Evolutionary conservation across 2,888 invertebrate species (phyloP).

Genomic region (Tipula confusa): DNA sequence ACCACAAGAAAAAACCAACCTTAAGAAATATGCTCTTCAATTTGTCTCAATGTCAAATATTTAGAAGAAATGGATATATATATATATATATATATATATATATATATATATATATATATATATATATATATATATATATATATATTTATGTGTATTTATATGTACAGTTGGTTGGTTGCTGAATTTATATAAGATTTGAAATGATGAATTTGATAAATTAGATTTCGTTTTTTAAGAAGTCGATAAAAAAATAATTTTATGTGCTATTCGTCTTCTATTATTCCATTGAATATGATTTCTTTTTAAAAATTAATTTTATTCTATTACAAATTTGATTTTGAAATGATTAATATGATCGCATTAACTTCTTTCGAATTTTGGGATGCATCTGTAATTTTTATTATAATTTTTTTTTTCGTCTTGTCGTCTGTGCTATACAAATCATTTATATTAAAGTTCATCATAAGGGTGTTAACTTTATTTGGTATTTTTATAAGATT

Average conservation of each 20-base stretch:
- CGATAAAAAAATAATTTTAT: background rate
- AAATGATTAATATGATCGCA: background rate
- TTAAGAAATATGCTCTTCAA: conserved; percentile 12
- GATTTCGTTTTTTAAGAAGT: conserved; percentile 20
- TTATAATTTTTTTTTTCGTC: background rate
- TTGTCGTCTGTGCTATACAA: background rate
- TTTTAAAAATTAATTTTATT: conserved; percentile 20
- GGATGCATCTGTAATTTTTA: background rate
- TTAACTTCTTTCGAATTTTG: conserved; percentile 6
- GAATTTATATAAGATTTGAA: background rate
- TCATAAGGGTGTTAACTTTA: background rate
- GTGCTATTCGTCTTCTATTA: background rate
- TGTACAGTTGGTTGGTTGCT: conserved; percentile 16
- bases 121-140: no score
- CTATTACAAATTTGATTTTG: background rate
- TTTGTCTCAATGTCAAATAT: conserved; percentile 25
- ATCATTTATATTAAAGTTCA: background rate
- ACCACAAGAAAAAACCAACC: background rate
- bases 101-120: no score
- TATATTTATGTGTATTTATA: no score
- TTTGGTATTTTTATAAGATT: no score
- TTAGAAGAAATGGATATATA: background rate
- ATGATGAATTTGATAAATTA: conserved; percentile 12
- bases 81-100: no score
- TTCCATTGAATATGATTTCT: background rate